Base-by-base conservation (phyloP, 1,140 invertebrate genomes). In the Berghia stephanieae region DNA sequence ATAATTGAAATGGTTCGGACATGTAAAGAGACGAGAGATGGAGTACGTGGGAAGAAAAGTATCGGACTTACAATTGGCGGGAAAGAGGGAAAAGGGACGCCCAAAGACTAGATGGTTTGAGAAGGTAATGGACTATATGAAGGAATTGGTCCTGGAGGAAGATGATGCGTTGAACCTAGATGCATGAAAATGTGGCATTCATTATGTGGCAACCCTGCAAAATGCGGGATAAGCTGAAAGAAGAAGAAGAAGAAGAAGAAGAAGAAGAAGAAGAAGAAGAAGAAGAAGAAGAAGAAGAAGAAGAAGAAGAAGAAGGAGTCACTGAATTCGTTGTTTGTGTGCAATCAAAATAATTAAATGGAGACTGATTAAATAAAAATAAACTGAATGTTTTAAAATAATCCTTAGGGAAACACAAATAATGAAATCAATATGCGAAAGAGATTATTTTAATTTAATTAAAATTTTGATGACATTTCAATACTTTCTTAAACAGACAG, bases 21-120 rank as follows among this genome's bases (percentile, higher is more conserved):
- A n/a, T n/a, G n/a, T n/a, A n/a, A n/a, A n/a, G n/a, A n/a, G n/a
- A n/a, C n/a, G n/a, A n/a, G n/a, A n/a, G n/a, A n/a, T n/a, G n/a
- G n/a, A n/a, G 57, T 16, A n/a, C 63, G 42, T 36, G 36, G 63
- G 1, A 67, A 24, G 21, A 67, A 97, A 88, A 0, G 94, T 96
- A 27, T 98, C 91, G 2, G 95, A 92, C 67, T 94, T 92, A 84
- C 97, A 95, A 4, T 96, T 96, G 57, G 97, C 88, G 36, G 97
- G 91, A 84, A 95, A 97, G 43, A 96, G 89, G 87, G 97, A 97
- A 88, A 97, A 98, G 18, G 94, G 94, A 24, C 94, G 84, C 0
- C 97, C 95, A 0, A 98, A 95, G 3, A 95, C 94, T 3, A 93
- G n/a, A n/a, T n/a, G n/a, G n/a, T n/a, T n/a, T 95, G 8, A 98